Base-by-base conservation (phyloP, 2,797 vertebrate species). In the Enteromius radiatus region DNA sequence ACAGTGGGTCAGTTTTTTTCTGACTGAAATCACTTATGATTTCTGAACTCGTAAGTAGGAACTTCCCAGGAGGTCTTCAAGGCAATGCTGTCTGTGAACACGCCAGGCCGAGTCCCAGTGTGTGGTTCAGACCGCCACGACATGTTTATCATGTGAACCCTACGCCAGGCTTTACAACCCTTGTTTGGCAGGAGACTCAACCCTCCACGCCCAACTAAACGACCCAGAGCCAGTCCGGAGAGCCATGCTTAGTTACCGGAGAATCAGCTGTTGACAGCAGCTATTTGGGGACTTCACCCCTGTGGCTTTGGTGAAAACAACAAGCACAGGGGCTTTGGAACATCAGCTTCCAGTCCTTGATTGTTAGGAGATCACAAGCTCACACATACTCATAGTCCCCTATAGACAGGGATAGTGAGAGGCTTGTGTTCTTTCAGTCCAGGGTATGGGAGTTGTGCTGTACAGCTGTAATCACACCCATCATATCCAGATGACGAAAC, bases 241-340 rank as follows among this genome's bases (percentile, higher is more conserved):
- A 84, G 73, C 81, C 73, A 65, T 78, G 76, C 67, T 88, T 75
- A 84, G 85, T 83, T 80, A 70, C 80, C 76, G 85, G 81, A 80
- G 79, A 82, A 82, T 85, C 52, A 65, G 33, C 76, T 86, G 86
- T 87, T 87, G 84, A 87, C 87, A 83, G 86, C 82, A 80, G 80
- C 82, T 87, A 88, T 84, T 87, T 79, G 43, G 83, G 82, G 87
- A 82, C 80, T n/a, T 78, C 26, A 52, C 78, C 68, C 76, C 56
- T 74, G 65, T 71, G 65, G 81, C 56, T 71, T 80, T 70, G 73
- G 67, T 67, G 81, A 84, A 76, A 84, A 86, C 67, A 80, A 80
- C 67, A 84, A 86, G 80, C 23, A 6, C 19, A 14, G 61, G 17
- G 23, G 78, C 56, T 43, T 63, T 71, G 61, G 36, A 84, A 74